Conservation (phyloP, 2,888 invertebrate genomes). For the Chaetoderma sp. region DNA sequence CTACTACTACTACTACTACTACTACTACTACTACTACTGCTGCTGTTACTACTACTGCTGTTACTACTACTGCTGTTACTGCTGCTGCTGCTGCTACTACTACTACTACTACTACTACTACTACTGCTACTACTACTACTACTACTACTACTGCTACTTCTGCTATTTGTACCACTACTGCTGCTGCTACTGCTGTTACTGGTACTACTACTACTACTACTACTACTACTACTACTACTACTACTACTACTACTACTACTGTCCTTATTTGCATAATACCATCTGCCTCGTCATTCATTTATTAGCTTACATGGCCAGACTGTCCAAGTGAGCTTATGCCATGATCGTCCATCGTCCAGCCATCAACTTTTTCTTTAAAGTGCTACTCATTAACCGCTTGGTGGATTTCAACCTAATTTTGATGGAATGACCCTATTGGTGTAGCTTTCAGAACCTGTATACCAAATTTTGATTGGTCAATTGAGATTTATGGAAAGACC, state of each 20-base stretch:
- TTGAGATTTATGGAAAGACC: too few relatives aligned
- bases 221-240: neutral
- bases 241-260: neutral
- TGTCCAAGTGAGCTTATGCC: too few relatives aligned
- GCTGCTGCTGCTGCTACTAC: constrained; percentile 5
- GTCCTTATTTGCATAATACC: neutral
- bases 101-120: constrained; percentile 13
- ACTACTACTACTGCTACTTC: neutral
- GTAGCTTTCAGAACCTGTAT: too few relatives aligned
- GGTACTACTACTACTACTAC: constrained; percentile 2
- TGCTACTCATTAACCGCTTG: too few relatives aligned
- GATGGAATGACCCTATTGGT: too few relatives aligned
- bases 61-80: constrained; percentile 13
- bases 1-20: constrained; percentile 6
- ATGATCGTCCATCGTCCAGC: too few relatives aligned
- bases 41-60: constrained; percentile 13
- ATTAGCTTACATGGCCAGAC: too few relatives aligned
- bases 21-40: constrained; percentile 12
- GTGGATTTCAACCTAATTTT: too few relatives aligned
- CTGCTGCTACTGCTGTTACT: constrained; percentile 9
- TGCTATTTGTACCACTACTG: neutral
- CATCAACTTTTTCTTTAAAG: too few relatives aligned
- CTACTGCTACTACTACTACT: neutral
- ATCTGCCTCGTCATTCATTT: too few relatives aligned
- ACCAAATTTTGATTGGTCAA: too few relatives aligned